Evolutionary conservation across 2,113 vertebrate genomes (phyloP), one percentile per base, ranked within the genome.

Genomic region (Physeter macrocephalus): DNA sequence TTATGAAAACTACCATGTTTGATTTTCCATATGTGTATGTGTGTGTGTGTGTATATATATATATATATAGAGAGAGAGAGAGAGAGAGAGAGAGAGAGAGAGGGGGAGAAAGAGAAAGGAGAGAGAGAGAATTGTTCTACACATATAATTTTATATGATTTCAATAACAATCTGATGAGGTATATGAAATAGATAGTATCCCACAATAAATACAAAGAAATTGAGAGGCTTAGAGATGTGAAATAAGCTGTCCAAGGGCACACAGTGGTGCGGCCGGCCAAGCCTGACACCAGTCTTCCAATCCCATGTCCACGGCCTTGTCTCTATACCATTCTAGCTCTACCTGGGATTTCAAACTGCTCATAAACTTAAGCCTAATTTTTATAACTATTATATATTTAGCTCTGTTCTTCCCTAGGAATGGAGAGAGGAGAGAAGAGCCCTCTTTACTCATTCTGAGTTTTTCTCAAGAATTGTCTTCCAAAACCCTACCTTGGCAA

Each of bases 401-500:
- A 84, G 18, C 52, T 78, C 5, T 82, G 17, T 91, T 91, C 39
- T 72, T 85, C 25, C 46, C 18, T 71, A 78, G 9, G 27, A 72
- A 61, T 43, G 23, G 34, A 82, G 11, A 72, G 14, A 80, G 61
- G 15, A 66, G 27, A 36, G 29, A 49, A 75, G 36, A n/a, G 6
- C 8, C 3, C 2, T 17, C 2, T 82, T 81, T 39, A 90, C 39
- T 80, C 67, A 36, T 29, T 83, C 57, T 83, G 59, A 97, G 3
- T 80, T 90, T 84, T 96, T 49, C 49, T 90, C 27, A 83, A 72
- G 52, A 86, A 80, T 95, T 57, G 39, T 82, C 46, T 95, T 90
- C 21, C 62, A 54, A 92, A 92, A 83, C 12, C 41, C 94, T 85
- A 52, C 18, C 8, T 78, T 83, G 27, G 20, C 18, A 71, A 90